Base-by-base conservation (phyloP, 2,797 vertebrate genomes). In the Garrulus glandarius region DNA sequence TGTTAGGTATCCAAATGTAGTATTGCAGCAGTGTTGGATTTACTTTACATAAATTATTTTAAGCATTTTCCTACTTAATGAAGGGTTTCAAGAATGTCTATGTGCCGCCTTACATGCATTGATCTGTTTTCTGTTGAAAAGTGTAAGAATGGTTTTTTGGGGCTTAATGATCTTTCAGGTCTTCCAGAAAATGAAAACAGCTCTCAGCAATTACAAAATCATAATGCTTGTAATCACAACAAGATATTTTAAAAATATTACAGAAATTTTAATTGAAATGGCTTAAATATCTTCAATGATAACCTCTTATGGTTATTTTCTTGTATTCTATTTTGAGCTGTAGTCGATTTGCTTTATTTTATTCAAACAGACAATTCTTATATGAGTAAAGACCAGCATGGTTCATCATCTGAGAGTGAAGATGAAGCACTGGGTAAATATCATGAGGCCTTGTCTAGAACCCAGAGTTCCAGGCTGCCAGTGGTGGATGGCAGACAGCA, bases 321-420 rank as follows among this genome's bases (percentile, higher is more conserved):
- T 87, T 96, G 82, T 60, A 63, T 71, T 82, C 57, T 93, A 26
- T 91, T 93, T 95, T 94, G 87, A 96, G 83, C 93, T 70, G 93
- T 92, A 96, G 94, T 92, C 93, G 84, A 92, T 97, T 96, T 98
- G 83, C 79, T 96, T 64, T 93, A 95, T 91, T 98, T 94, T 86
- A 97, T 97, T 96, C 89, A 92, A 95, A 97, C 98, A 99, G 99
- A 99, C 93, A 99, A 99, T 94, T 98, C 98, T 64, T 99, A 98
- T 93, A 64, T 98, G 88, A 98, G 98, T 68, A 98, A 98, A 88
- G 98, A 99, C 96, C 98, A 98, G 70, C 98, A 98, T 93, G 98
- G 98, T 87, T 99, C 99, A 12, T 99, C 99, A 18, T 99, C 99
- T 41, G 99, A 99, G 97, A 99, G 99, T 89, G 99, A 99, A 97